Conservation (phyloP, 2,113 vertebrate species). For the Pygathrix nemaeus region DNA sequence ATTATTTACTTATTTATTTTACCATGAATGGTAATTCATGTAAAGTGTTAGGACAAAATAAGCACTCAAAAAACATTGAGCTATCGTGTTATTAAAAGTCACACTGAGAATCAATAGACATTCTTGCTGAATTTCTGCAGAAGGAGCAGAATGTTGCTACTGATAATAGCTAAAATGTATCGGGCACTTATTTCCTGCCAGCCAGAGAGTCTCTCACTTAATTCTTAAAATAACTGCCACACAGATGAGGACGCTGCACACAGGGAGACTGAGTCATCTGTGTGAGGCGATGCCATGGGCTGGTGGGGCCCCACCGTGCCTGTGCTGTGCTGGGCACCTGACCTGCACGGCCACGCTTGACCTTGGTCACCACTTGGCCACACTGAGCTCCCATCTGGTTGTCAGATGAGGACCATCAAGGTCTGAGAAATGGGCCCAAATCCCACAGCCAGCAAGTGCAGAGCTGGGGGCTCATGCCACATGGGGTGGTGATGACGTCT, state of each 20-base stretch:
- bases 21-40: neutral
- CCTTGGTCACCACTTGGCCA: neutral
- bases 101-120: neutral
- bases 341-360: neutral
- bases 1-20: neutral
- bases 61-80: neutral
- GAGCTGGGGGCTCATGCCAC: too few species aligned
- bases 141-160: neutral
- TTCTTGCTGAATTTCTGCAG: neutral
- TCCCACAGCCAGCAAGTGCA: neutral
- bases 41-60: neutral
- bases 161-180: neutral
- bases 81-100: neutral
- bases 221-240: neutral
- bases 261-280: neutral
- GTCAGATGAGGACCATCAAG: neutral
- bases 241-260: neutral
- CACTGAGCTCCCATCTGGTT: too few species aligned
- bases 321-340: neutral
- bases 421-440: too few species aligned
- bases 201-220: neutral
- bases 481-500: neutral
- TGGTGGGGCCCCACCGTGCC: rapidly evolving
- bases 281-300: rapidly evolving
- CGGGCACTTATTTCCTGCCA: neutral